These are phyloP conservation scores for Zhuqinia jingwanae DNA, from an alignment of 2,888 invertebrate genomes.

Conservation along the genomic window DNA sequence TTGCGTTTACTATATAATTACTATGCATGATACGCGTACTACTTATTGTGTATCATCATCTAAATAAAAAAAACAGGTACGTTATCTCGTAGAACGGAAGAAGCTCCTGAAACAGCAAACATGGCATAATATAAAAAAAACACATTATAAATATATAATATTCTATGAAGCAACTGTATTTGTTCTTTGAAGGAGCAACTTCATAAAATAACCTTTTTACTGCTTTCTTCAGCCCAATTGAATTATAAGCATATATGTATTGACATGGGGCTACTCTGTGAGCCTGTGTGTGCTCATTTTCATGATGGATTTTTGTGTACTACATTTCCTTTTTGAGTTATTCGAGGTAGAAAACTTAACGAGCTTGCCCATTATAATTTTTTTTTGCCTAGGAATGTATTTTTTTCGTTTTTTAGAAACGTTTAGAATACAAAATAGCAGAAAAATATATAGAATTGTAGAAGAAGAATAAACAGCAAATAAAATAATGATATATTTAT, in stretches of 20 bases:
- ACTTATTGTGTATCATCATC: too few relatives aligned
- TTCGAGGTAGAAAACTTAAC: slow-evolving; percentile 13
- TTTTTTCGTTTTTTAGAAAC: background rate
- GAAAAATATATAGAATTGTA: too few relatives aligned
- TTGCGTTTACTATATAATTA: background rate
- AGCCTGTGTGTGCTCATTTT: slow-evolving; percentile 2
- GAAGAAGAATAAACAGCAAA: too few relatives aligned
- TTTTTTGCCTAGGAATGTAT: background rate
- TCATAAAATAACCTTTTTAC: background rate
- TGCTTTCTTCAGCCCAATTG: background rate
- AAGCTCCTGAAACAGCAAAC: slow-evolving; percentile 23
- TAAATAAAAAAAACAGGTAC: too few relatives aligned
- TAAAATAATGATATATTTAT: too few relatives aligned
- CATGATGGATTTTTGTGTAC: slow-evolving; percentile 20
- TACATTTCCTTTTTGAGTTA: slow-evolving; percentile 30
- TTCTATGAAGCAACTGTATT: background rate
- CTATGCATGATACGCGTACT: background rate
- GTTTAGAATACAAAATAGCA: too few relatives aligned
- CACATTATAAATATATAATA: background rate
- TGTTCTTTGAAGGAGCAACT: background rate
- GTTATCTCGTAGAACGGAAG: slow-evolving; percentile 38
- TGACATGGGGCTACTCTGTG: background rate
- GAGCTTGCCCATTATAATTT: slow-evolving; percentile 40
- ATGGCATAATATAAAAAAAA: too few relatives aligned
- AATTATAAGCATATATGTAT: background rate